These are phyloP conservation scores for Harpalus rufipes DNA, from an alignment of 2,888 invertebrate species.

Conservation along the genomic window DNA sequence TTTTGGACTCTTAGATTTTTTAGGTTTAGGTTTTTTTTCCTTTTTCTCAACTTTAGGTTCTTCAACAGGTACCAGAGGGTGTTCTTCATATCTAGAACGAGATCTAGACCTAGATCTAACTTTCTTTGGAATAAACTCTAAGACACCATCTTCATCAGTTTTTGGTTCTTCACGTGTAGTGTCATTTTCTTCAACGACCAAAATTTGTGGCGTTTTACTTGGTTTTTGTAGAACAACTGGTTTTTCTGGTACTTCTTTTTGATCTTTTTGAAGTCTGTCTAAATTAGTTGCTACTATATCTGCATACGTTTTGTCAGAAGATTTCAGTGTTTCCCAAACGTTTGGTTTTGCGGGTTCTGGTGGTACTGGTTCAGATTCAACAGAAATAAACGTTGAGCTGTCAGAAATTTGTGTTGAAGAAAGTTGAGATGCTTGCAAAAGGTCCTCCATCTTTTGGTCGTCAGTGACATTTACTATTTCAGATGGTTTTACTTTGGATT, in stretches of 20 bases:
- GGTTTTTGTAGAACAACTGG: not conserved
- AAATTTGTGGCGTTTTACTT: conserved; percentile 46
- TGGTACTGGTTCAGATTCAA: conserved; percentile 15
- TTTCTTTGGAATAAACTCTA: conserved; percentile 51
- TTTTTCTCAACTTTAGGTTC: conserved; percentile 1
- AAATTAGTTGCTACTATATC: conserved; percentile 55
- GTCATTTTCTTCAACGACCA: conserved; percentile 30
- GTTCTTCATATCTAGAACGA: conserved; percentile 26
- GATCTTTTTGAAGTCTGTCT: conserved; percentile 3
- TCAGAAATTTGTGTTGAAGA: conserved; percentile 3
- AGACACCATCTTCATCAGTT: conserved; percentile 54
- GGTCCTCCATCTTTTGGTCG: conserved; percentile 30
- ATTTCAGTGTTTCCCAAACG: conserved; percentile 55
- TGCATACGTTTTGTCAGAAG: conserved; percentile 52
- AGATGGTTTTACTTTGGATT: conserved; percentile 18
- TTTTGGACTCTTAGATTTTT: conserved; percentile 26
- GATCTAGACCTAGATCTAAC: conserved; percentile 59
- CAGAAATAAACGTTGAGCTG: conserved; percentile 12
- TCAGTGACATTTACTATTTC: conserved; percentile 48
- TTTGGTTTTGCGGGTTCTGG: not conserved
- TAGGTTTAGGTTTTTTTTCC: conserved; percentile 35
- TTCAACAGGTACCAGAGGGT: not conserved
- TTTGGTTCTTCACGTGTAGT: conserved; percentile 36
- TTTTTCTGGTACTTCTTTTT: conserved; percentile 21
- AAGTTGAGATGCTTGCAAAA: conserved; percentile 8